A percentile compares a stretch with the other conserved stretches of the same genome.
phyloP scores from a whole-genome alignment of 2,888 invertebrate genomes.

The Orthonychiurus folsomi region DNA sequence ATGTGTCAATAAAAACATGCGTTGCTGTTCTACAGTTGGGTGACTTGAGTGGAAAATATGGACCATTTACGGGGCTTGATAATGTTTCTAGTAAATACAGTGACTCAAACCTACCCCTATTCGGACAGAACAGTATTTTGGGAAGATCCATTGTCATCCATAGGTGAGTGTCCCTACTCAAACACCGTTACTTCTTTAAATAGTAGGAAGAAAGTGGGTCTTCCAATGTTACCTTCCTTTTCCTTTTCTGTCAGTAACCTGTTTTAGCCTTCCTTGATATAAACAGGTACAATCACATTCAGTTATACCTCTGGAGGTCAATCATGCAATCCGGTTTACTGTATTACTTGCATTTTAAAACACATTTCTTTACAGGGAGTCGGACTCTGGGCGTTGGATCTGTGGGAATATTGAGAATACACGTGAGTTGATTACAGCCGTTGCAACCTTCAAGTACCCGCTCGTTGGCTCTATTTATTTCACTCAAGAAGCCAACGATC shows the following conservation, averaged over 20 bases:
- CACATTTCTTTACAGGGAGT: slow-evolving; percentile 31
- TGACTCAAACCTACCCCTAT: slow-evolving; percentile 76
- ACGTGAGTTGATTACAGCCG: slow-evolving; percentile 61
- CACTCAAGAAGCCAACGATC: slow-evolving; percentile 67
- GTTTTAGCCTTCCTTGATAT: no score
- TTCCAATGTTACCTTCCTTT: no score
- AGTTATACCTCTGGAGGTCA: no score
- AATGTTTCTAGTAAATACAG: slow-evolving; percentile 50
- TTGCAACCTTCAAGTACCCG: slow-evolving; percentile 76
- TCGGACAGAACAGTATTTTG: slow-evolving; percentile 66
- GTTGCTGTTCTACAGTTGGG: slow-evolving; percentile 53
- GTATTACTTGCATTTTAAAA: no score
- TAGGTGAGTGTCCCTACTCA: slow-evolving; percentile 43
- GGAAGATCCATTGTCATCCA: slow-evolving; percentile 72
- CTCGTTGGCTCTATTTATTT: slow-evolving; percentile 75
- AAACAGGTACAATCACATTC: no score
- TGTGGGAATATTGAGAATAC: slow-evolving; percentile 45
- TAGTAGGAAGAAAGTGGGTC: no score
- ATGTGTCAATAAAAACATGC: no score
- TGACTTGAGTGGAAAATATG: slow-evolving; percentile 73
- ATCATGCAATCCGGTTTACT: no score
- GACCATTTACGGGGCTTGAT: slow-evolving; percentile 53
- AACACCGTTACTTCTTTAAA: background rate
- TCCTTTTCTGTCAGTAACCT: no score
- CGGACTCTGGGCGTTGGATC: slow-evolving; percentile 43